phyloP scores from a whole-genome alignment of 2,888 invertebrate species.

The Eupithecia inturbata region DNA sequence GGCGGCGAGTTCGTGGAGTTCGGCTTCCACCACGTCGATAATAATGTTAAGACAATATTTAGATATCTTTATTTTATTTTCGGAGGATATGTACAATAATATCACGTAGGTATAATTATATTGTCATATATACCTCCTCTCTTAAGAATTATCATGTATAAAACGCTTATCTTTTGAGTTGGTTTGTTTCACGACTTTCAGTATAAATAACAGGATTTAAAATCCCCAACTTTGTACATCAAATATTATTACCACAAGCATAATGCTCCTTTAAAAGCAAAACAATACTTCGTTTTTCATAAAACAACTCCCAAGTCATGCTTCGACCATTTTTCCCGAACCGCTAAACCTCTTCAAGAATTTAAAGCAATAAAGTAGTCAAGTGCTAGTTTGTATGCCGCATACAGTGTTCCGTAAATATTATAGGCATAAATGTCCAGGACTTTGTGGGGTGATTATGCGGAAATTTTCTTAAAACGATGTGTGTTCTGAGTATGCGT shows the following conservation, averaged over 20 bases:
- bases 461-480: neutral
- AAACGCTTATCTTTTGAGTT: too few relatives aligned
- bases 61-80: too few relatives aligned
- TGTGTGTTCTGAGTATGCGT: neutral
- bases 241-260: neutral
- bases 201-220: neutral
- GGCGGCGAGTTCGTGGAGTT: too few relatives aligned
- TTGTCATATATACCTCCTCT: too few relatives aligned
- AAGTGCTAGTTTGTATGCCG: conserved; percentile 13
- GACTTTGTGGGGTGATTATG: neutral
- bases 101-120: too few relatives aligned
- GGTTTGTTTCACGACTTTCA: too few relatives aligned
- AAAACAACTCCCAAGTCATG: conserved; percentile 17
- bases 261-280: conserved; percentile 1
- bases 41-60: too few relatives aligned
- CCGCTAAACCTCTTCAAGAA: conserved; percentile 19
- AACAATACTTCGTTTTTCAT: conserved; percentile 22
- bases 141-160: too few relatives aligned
- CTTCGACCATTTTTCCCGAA: conserved; percentile 12
- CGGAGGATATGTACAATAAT: too few relatives aligned
- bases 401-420: conserved; percentile 8
- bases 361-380: conserved; percentile 19
- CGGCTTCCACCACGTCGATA: too few relatives aligned
- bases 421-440: conserved; percentile 2
- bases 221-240: neutral